phyloP scores from a whole-genome alignment of 2,113 vertebrate species.

The Xiphias gladius region DNA sequence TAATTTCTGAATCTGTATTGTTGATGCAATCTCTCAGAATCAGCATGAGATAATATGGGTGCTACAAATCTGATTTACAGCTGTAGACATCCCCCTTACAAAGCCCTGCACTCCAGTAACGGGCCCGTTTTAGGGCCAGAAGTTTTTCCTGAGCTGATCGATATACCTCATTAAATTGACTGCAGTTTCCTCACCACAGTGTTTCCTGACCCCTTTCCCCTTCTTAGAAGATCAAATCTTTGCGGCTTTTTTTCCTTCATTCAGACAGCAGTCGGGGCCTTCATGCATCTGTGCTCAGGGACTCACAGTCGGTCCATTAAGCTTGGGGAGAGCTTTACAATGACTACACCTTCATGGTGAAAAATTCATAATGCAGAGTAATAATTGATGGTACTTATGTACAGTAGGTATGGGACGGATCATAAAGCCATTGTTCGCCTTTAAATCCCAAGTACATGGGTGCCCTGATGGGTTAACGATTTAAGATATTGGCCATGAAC shows the following conservation, averaged over 20 bases:
- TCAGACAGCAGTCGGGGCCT: neutral
- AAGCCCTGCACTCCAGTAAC: neutral
- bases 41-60: no score
- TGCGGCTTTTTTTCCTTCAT: neutral
- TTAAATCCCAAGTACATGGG: no score
- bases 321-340: neutral
- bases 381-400: neutral
- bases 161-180: constrained; percentile 36
- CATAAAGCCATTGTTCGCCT: neutral
- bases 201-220: neutral
- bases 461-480: no score
- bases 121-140: neutral
- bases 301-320: neutral
- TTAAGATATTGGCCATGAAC: no score
- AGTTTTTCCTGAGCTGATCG: constrained; percentile 24
- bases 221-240: no score
- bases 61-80: neutral
- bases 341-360: neutral
- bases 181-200: neutral
- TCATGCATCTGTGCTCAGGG: neutral
- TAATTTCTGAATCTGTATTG: no score
- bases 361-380: neutral
- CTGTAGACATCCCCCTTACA: neutral
- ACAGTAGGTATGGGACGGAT: neutral
- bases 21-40: no score